Conservation (phyloP, 1,140 invertebrate genomes). For the Drosophila littoralis region DNA sequence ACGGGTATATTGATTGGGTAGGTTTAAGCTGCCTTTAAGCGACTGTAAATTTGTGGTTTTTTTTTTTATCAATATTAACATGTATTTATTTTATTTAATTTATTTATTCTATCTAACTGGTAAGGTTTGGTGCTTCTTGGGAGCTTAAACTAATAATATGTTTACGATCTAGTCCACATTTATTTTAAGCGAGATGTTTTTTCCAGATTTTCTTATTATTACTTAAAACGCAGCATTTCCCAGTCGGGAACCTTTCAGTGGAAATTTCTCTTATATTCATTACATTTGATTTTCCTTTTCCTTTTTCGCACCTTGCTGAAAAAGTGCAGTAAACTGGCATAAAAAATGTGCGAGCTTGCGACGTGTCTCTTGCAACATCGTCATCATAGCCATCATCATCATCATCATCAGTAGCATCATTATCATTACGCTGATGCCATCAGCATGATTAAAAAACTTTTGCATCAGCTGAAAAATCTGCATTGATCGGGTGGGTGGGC, state of each 20-base stretch:
- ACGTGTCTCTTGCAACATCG: constrained; percentile 55
- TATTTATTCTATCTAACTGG: too few relatives aligned
- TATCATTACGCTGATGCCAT: constrained; percentile 46
- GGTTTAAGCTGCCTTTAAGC: neutral
- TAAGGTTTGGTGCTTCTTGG: too few relatives aligned
- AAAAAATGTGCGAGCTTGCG: constrained; percentile 60
- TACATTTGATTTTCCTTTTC: neutral
- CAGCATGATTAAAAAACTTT: constrained; percentile 79
- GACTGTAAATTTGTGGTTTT: too few relatives aligned
- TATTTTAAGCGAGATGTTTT: too few relatives aligned
- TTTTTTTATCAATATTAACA: too few relatives aligned
- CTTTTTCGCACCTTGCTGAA: constrained; percentile 52
- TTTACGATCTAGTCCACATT: too few relatives aligned
- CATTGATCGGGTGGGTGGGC: constrained; percentile 45
- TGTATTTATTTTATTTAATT: too few relatives aligned
- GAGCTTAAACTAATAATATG: too few relatives aligned
- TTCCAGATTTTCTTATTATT: too few relatives aligned
- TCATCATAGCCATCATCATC: constrained; percentile 30
- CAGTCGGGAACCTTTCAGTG: neutral
- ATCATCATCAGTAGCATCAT: constrained; percentile 15
- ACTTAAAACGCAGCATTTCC: neutral
- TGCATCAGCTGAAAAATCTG: constrained; percentile 58
- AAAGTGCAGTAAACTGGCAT: constrained; percentile 68
- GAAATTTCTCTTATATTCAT: neutral
- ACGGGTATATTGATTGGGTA: neutral